Evolutionary conservation across 2,113 vertebrate species (phyloP), one percentile per base, ranked within the genome.

Genomic region (Lampris megalopsis): DNA sequence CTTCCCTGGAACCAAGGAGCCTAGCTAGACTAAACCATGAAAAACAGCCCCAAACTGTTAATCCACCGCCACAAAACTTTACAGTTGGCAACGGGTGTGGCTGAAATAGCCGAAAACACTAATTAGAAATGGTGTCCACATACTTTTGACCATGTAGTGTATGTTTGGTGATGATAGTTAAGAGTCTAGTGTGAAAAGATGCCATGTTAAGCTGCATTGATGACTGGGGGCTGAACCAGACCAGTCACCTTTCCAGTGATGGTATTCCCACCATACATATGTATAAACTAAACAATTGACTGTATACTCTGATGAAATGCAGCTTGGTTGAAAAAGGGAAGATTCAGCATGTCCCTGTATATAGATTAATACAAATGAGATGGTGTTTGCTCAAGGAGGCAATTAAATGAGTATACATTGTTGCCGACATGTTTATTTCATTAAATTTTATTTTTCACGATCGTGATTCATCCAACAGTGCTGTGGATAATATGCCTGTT

Each of bases 181-280:
- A 65, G 68, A 74, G 67, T 56, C 53, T 75, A 66, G 83, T 72
- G 66, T 56, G 3, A 78, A 24, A 73, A 88, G 79, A 81, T 68
- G 70, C 56, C 54, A 4, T 54, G 52, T 86, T 87, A 80, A 81
- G 83, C 86, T 84, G 75, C 62, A 80, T 83, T 81, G 84, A 88
- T 6, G 35, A 76, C 68, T 70, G 48, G 70, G 35, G 79, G 5
- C 65, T 3, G 10, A 45, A 3, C 71, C 58, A 49, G 50, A 42
- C 63, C 45, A 24, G 24, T 24, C 24, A 24, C 24, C 24, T 24
- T 24, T 24, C 24, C 24, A 24, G 24, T 24, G 24, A 24, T 24
- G 24, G 24, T 24, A 24, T 24, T 24, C 24, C 24, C 24, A 24
- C 24, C 24, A 24, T 24, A 24, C 24, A 24, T 24, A 24, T 24